Base-by-base conservation (phyloP, 2,113 vertebrate species). In the Tylochromis polylepis region DNA sequence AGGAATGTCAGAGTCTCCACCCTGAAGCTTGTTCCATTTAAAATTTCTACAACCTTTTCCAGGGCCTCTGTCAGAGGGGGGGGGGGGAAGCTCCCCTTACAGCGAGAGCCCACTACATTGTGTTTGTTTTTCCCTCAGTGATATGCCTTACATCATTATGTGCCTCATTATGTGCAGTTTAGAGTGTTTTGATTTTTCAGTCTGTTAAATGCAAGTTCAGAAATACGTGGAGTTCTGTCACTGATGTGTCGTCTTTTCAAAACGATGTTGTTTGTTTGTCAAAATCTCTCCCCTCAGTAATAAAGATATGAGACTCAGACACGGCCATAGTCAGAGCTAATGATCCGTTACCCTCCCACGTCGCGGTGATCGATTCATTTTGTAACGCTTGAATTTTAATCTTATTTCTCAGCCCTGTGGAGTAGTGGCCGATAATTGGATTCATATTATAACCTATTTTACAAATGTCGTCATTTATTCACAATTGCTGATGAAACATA, bases 1-100 rank as follows among this genome's bases (percentile, higher is more conserved):
- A 88, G 91, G 93, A 95, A 95, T 94, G 90, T 93, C 72, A 57
- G 82, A 60, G 85, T 92, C 88, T 59, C 90, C 94, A 89, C 92
- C 92, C 95, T 86, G 38, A 88, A 85, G 80, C 86, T 85, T 85
- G 85, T 90, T 91, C 86, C 89, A 91, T 91, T 89, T 90, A 51
- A 82, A 75, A 29, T 36, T 60, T 84, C 81, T 90, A 11, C 65
- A 82, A 51, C 84, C 83, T 84, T 90, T 86, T 85, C n/a, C 49
- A 14, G 81, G 80, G 88, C 87, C 90, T 85, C 87, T 70, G 46
- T 46, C 78, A 2, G 70, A 88, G 85, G 60, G n/a, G n/a, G n/a
- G n/a, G n/a, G n/a, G n/a, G n/a, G n/a, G n/a, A n/a, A 83, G 75
- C 90, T 82, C 72, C 49, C 58, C 53, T 88, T 79, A 65, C 84